Evolutionary conservation across 1,140 invertebrate genomes (phyloP), one percentile per base, ranked within the genome.

Genomic region (Trialeurodes vaporariorum): DNA sequence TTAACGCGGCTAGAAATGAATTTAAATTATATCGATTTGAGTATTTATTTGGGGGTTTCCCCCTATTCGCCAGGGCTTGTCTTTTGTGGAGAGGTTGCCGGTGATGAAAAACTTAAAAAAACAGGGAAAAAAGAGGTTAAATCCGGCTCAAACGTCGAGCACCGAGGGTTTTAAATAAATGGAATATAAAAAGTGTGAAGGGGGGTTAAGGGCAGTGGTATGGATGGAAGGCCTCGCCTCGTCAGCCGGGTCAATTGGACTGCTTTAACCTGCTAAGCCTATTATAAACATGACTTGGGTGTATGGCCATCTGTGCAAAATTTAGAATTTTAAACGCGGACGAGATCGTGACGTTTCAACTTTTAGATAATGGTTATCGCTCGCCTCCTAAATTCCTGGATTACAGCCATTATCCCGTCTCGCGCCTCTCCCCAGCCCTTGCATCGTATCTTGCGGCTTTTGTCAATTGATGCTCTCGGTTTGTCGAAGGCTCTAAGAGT

Each of bases 211-310:
- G 34, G 34, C 5, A 49, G 17, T 49, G 34, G 34, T 49, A 17
- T 49, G 34, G 34, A 49, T 5, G 34, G 34, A 17, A 49, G 34
- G n/a, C n/a, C n/a, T n/a, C n/a, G n/a, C n/a, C n/a, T n/a, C n/a
- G n/a, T n/a, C n/a, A n/a, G n/a, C n/a, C n/a, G n/a, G 34, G 34
- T 49, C 34, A 49, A 49, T 49, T 49, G 34, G 34, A 49, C 34
- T 5, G 34, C 34, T 49, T 49, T 49, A 49, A 49, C 34, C 34
- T 49, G 34, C 34, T 49, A 49, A 49, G 34, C 34, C 17, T 49
- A 49, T 49, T 49, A 49, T 49, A 49, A 49, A 49, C 34, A 49
- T 49, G 34, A 49, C 34, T 49, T 49, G n/a, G n/a, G n/a, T n/a
- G 34, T 49, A 5, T 17, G 34, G 34, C 34, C 34, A 49, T 49